Evolutionary conservation across 2,113 vertebrate genomes (phyloP), one percentile per base, ranked within the genome.

Genomic region (Prinia subflava): DNA sequence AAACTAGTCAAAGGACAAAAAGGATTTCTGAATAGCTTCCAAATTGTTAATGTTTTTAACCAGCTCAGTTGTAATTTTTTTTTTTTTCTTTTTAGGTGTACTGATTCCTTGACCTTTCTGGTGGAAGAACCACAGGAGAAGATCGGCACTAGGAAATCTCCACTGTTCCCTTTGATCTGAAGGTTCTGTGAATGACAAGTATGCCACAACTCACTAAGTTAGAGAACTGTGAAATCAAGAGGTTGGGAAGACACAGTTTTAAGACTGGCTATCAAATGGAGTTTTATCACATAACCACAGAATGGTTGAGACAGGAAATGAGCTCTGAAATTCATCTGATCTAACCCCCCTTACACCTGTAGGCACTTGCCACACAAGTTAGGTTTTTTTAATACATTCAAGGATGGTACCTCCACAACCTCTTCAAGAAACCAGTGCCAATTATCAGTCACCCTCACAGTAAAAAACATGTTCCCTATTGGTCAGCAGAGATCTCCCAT

Each of bases 341-440:
- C 18, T 24, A 39, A 28, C 1, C 1, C 1, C 4, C 1, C 3
- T 71, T 35, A 15, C 10, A 42, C 7, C 13, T 33, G 64, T 14
- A 63, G 6, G 4, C 3, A 4, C 4, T 44, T 87, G 7, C 25
- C 17, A 41, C 23, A n/a, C 22, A 33, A 56, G 12, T 18, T 2
- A 2, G 13, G 1, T 3, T 33, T 49, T 49, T 76, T 30, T 9
- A 44, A 28, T 44, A 8, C 22, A 21, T 49, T 21, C 21, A 55
- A 35, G 28, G 18, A 16, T 28, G 33, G 6, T 33, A 3, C n/a
- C 9, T 35, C 56, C 16, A 47, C 7, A 57, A 7, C 2, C 8
- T 47, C 11, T 33, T 15, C 46, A 37, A 30, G 14, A 5, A 81
- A 22, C 33, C 6, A 33, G 15, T 80, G 15, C 7, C 35, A 42